These are phyloP conservation scores for Eugnorisma glareosa DNA, from an alignment of 2,888 invertebrate genomes.

Conservation along the genomic window DNA sequence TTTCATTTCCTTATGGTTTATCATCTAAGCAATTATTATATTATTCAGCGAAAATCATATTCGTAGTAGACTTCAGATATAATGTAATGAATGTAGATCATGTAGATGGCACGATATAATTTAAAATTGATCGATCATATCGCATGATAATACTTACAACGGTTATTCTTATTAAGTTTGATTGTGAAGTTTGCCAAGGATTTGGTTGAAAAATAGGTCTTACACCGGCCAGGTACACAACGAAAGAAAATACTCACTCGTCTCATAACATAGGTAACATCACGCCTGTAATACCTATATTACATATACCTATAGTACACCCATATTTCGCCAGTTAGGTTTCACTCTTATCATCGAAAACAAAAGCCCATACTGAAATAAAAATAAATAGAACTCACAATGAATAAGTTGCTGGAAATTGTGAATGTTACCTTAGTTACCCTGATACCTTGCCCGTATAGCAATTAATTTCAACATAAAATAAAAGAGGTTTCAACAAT, in stretches of 20 bases:
- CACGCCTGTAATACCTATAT: neutral
- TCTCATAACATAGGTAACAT: neutral
- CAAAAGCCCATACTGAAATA: neutral
- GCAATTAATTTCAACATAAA: neutral
- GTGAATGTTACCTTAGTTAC: neutral
- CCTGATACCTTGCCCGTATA: neutral
- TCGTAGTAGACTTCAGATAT: neutral
- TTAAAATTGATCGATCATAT: slow-evolving; percentile 26
- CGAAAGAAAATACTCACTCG: neutral
- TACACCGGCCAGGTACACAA: neutral
- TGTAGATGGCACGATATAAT: slow-evolving; percentile 37
- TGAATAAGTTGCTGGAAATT: neutral
- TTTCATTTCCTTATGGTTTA: neutral
- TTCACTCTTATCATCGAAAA: too few species aligned
- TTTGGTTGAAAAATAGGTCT: neutral
- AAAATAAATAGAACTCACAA: neutral
- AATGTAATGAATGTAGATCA: slow-evolving; percentile 38
- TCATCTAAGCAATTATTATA: neutral
- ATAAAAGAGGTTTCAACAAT: neutral
- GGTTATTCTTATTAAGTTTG: neutral
- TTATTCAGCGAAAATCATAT: slow-evolving; percentile 14
- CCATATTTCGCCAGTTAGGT: neutral
- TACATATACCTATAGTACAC: neutral
- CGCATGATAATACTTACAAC: slow-evolving; percentile 15
- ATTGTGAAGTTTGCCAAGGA: neutral